These are phyloP conservation scores for Prinia subflava DNA, from an alignment of 2,113 vertebrate genomes.

Conservation along the genomic window DNA sequence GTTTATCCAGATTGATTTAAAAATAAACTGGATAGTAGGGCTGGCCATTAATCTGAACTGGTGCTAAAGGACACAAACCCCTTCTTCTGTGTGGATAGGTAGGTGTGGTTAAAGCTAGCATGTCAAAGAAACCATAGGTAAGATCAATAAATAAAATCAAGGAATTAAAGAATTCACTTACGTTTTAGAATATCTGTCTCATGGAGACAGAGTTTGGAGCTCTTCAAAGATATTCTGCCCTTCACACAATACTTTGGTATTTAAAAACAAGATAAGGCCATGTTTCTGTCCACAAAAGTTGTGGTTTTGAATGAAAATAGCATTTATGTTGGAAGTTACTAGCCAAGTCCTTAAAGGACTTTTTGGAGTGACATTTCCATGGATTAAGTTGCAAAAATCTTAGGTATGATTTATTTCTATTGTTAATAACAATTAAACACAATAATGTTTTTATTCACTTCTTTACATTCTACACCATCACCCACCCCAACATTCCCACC, in stretches of 20 bases:
- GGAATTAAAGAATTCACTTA: neutral
- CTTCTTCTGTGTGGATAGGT: neutral
- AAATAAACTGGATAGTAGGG: constrained; percentile 42
- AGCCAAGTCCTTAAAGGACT: neutral
- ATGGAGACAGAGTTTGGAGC: neutral
- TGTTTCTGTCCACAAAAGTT: neutral
- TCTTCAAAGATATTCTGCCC: neutral
- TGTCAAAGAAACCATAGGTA: neutral
- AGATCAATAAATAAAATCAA: neutral
- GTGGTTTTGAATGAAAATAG: neutral
- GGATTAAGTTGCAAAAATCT: neutral
- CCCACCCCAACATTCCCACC: neutral
- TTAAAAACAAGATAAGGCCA: neutral
- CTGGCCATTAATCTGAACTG: neutral
- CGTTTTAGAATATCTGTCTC: neutral
- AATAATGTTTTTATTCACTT: neutral
- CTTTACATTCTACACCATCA: neutral
- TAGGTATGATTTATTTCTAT: neutral
- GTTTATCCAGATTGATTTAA: constrained; percentile 45
- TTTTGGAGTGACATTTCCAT: neutral
- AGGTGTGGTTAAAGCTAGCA: neutral
- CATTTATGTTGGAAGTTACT: neutral
- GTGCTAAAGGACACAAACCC: neutral
- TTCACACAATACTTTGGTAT: neutral
- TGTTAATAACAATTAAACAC: neutral